Conservation (phyloP, 2,113 vertebrate species). For the Aythya baeri region DNA sequence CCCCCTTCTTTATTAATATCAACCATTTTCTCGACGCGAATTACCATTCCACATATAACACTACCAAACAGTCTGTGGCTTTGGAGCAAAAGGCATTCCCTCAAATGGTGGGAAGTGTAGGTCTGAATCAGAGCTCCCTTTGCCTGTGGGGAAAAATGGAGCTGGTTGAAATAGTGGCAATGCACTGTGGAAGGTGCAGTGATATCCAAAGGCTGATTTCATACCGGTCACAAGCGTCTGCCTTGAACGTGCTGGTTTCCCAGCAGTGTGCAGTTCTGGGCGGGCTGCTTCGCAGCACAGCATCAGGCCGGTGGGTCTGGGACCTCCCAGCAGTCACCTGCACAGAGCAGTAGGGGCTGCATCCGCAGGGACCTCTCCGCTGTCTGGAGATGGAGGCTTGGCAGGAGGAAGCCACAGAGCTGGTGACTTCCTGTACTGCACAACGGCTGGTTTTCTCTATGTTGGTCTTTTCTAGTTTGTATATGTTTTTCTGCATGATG, state of each 20-base stretch:
- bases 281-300: not conserved
- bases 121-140: not conserved
- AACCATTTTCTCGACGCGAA: no score
- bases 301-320: not conserved
- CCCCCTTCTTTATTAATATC: no score
- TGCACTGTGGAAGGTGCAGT: not conserved
- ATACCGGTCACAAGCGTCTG: not conserved
- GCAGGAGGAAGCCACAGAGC: not conserved
- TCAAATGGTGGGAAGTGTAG: not conserved
- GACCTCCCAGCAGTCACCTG: not conserved
- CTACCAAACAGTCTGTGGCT: not conserved
- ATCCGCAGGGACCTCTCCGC: not conserved
- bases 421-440: not conserved
- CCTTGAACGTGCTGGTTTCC: not conserved
- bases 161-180: not conserved
- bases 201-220: accelerated
- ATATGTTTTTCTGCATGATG: not conserved
- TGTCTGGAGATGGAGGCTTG: not conserved
- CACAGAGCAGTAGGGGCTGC: not conserved
- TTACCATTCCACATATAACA: no score
- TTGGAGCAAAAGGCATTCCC: not conserved
- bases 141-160: not conserved
- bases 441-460: not conserved
- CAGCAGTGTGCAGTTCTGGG: not conserved
- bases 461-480: not conserved